Base-by-base conservation (phyloP, 2,888 invertebrate species). In the Synergus itoensis region DNA sequence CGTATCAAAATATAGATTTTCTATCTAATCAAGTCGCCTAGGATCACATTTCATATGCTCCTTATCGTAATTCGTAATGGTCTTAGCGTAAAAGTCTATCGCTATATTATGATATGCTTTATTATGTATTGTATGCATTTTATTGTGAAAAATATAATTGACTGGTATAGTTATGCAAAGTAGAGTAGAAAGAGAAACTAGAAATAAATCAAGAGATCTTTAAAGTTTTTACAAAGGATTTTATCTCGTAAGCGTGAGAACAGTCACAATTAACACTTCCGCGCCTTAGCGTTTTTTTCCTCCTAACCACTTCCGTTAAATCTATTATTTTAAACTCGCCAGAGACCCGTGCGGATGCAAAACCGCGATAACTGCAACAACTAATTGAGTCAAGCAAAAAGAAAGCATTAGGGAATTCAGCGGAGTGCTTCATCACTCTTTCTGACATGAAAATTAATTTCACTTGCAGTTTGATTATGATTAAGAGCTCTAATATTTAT, bases 181-280 rank as follows among this genome's bases (percentile, higher is more conserved):
- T 36, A 36, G 7, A 45, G 45, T 12, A 12, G 12, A 45, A 45
- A 45, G 12, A 45, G 14, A 45, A 45, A 45, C 45, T 57, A 16
- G 18, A 57, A 57, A 57, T 57, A 57, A 18, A n/a, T 57, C 9
- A 7, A 57, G 18, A 57, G 18, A 57, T 57, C 45, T 45, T 14
- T 12, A 45, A 45, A 45, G 7, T 45, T 45, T 45, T 45, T 45
- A 45, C 3, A 3, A 45, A 45, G 45, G 14, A 14, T 45, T 45
- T 45, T 45, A 45, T 45, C 57, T 18, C 57, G 8, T 57, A 57
- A n/a, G 57, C 57, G 57, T 57, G 57, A 57, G 57, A 57, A 57
- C n/a, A 57, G 57, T 57, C 57, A 57, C 57, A 57, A 57, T 57
- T 57, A 57, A 57, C 18, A 57, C 57, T 57, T 57, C 57, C 57